A percentile compares a stretch with the other conserved stretches of the same genome.
Evolutionary conservation across 2,113 vertebrate genomes (phyloP).

Genomic region (Gobius niger): DNA sequence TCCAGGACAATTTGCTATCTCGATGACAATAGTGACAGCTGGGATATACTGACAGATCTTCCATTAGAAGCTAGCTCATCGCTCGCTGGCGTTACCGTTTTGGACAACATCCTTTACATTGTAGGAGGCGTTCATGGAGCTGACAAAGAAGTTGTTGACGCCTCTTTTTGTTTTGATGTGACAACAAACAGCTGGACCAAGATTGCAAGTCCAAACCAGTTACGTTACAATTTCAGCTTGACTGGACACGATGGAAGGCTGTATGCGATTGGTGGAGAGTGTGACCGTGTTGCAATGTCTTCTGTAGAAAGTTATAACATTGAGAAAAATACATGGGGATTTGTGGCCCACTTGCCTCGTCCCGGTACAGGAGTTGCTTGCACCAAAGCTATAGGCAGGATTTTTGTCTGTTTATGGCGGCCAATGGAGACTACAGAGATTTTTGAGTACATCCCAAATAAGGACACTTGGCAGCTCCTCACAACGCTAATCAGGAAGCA

Average conservation of each 20-base stretch:
- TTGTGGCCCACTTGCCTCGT: constrained; percentile 80
- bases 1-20: constrained; percentile 88
- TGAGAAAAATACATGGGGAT: constrained; percentile 75
- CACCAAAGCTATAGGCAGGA: constrained; percentile 80
- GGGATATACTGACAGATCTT: constrained; percentile 84
- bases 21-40: constrained; percentile 79
- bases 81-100: constrained; percentile 84
- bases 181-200: constrained; percentile 73
- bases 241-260: constrained; percentile 77
- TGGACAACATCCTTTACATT: constrained; percentile 88
- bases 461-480: constrained; percentile 76
- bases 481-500: constrained; percentile 80
- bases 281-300: constrained; percentile 76
- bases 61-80: constrained; percentile 85
- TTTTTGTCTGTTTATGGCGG: constrained; percentile 89
- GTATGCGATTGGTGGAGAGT: constrained; percentile 86
- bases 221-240: constrained; percentile 82
- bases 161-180: constrained; percentile 83
- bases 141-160: constrained; percentile 82
- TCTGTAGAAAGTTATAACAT: constrained; percentile 83
- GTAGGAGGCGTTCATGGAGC: constrained; percentile 83
- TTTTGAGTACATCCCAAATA: constrained; percentile 73
- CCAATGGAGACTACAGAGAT: constrained; percentile 85
- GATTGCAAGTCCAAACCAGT: constrained; percentile 82
- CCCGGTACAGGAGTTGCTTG: constrained; percentile 79